Base-by-base conservation (phyloP, 1,140 invertebrate species). In the Calycopis cecrops region DNA sequence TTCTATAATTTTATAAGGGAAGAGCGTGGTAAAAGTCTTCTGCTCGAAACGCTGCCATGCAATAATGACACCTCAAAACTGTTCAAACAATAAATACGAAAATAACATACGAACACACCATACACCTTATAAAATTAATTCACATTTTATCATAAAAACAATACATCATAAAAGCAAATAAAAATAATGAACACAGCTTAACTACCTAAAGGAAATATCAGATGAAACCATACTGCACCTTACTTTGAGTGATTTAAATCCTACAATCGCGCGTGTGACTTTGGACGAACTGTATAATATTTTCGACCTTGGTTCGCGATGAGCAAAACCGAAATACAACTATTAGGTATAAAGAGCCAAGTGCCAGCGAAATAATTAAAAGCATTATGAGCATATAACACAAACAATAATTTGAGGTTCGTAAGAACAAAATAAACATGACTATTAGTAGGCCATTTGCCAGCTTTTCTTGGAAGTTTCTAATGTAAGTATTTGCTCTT, bases 271-370 rank as follows among this genome's bases (percentile, higher is more conserved):
- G 3, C n/a, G 14, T 16, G 34, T 9, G 48, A 49, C 48, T 28
- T 9, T 35, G 10, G 7, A 35, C n/a, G 8, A n/a, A 35, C 12
- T 34, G 33, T 35, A 14, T 28, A 35, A 50, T 33, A 33, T 16
- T 14, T 34, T 50, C 12, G 48, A 50, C 48, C 48, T 50, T 50
- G 48, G 34, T 14, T 16, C 12, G 12, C 48, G 8, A 17, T 28
- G 44, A 11, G 35, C 16, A 48, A 38, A 55, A 54, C 33, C 28
- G 40, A 17, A 51, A 37, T 37, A 11, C 40, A 6, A 8, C 7
- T 18, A 37, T 9, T 28, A 28, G 21, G 21, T 28, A 28, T 28
- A 28, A 28, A 28, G 21, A 28, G 21, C 21, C 2, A 28, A 17
- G 16, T 44, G 14, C 40, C 40, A 17, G 14, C 9, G 40, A 16